phyloP scores from a whole-genome alignment of 2,888 invertebrate genomes.

The Melipona beecheii region DNA sequence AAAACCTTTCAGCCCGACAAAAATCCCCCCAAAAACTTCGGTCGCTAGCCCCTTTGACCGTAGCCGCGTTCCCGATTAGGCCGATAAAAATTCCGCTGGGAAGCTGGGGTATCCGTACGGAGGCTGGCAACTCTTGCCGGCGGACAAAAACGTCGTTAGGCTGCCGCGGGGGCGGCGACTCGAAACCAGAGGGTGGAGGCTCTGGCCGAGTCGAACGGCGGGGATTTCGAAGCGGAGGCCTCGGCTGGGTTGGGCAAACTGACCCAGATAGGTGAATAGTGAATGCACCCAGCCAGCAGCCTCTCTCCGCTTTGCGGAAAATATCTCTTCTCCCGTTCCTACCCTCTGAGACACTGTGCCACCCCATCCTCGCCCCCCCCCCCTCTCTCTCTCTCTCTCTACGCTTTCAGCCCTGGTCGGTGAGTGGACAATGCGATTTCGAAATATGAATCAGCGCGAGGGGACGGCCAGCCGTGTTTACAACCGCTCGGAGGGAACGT shows the following conservation, averaged over 20 bases:
- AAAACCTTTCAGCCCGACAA: neutral
- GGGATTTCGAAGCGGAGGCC: constrained; percentile 65
- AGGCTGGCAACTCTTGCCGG: constrained; percentile 31
- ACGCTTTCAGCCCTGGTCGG: neutral
- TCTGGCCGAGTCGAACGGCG: constrained; percentile 50
- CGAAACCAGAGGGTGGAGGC: constrained; percentile 44
- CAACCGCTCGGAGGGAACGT: constrained; percentile 15
- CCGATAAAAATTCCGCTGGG: constrained; percentile 25
- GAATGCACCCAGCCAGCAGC: constrained; percentile 73
- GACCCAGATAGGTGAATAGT: constrained; percentile 79
- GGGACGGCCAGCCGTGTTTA: constrained; percentile 37
- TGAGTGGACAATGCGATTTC: constrained; percentile 62
- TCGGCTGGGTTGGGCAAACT: constrained; percentile 78
- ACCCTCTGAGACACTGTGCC: neutral
- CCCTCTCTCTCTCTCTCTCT: too few species aligned
- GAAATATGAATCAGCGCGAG: constrained; percentile 55
- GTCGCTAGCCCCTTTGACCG: neutral
- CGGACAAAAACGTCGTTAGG: constrained; percentile 59
- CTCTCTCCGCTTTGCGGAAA: constrained; percentile 61
- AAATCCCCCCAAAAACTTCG: neutral
- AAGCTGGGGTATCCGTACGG: constrained; percentile 21
- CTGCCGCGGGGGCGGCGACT: constrained; percentile 20
- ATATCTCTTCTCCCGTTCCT: constrained; percentile 36
- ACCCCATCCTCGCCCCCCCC: neutral
- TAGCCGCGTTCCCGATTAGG: constrained; percentile 24